Evolutionary conservation across 2,113 vertebrate species (phyloP).

Genomic region (Campylomormyrus tamandua): DNA sequence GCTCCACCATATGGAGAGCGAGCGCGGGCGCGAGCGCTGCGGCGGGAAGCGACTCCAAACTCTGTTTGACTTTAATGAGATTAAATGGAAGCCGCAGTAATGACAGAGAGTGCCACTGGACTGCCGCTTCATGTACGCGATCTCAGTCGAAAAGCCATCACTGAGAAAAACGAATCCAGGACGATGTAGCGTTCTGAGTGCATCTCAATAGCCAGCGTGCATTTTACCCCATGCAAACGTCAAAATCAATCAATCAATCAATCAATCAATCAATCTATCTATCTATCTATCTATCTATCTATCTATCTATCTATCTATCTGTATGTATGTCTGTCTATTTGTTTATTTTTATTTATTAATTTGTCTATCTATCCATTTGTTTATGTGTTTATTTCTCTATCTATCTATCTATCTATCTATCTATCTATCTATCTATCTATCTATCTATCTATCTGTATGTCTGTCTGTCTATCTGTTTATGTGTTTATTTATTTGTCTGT

Average conservation of each 20-base stretch:
- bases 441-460: too few relatives aligned
- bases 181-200: neutral
- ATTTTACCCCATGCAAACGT: neutral
- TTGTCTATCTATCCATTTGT: neutral
- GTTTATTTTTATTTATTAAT: neutral
- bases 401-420: neutral
- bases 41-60: constrained; percentile 67
- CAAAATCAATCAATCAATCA: too few relatives aligned
- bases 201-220: neutral
- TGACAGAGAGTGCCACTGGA: constrained; percentile 62
- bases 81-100: constrained; percentile 73
- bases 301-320: too few relatives aligned
- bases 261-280: too few relatives aligned
- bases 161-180: neutral
- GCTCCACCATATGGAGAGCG: constrained; percentile 83
- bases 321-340: neutral
- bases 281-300: too few relatives aligned
- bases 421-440: too few relatives aligned
- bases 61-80: constrained; percentile 82
- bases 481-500: neutral
- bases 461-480: too few relatives aligned
- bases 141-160: neutral
- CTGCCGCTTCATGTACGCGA: neutral
- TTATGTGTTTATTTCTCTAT: too few relatives aligned
- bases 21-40: constrained; percentile 69